Base-by-base conservation (phyloP, 2,888 invertebrate species). In the Spisula subtruncata region DNA sequence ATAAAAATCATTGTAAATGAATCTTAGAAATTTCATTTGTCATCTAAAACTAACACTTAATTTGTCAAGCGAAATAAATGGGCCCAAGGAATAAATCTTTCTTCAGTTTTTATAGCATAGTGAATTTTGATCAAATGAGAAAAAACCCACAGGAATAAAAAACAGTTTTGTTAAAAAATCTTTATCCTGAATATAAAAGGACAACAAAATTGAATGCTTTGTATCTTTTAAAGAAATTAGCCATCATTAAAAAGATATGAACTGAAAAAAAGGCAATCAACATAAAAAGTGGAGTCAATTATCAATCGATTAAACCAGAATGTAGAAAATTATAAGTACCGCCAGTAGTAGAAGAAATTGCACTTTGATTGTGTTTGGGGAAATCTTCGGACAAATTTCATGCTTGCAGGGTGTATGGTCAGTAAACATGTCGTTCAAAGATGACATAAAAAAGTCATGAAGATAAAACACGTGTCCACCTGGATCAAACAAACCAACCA, bases 391-490 rank as follows among this genome's bases (percentile, higher is more conserved):
- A 75, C 32, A 75, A 75, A 75, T 75, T 75, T 75, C 32, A 32
- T 32, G 35, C 75, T 66, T 25, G 32, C 35, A 35, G 35, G 16
- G 10, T 32, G 35, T 16, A 16, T 18, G 32, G 32, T 16, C 35
- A 32, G 32, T 75, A 75, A 75, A 75, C n/a, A 75, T 75, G 75
- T 75, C 20, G n/a, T 75, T 16, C 75, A 35, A 75, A 32, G 35
- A 75, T 18, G 32, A n/a, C 60, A 66, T 66, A 75, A 35, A 75
- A 71, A 75, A 75, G 75, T 14, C 25, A 25, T 66, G 10, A 25
- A 66, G n/a, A 25, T 25, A 25, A 66, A 66, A 66, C 60, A 25
- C n/a, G n/a, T 75, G 75, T 32, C 75, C 75, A 75, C 75, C 75
- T 75, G 75, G 32, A 75, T 32, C 5, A 14, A 75, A 35, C 75